Base-by-base conservation (phyloP, 2,113 vertebrate species). In the Pituophis catenifer region DNA sequence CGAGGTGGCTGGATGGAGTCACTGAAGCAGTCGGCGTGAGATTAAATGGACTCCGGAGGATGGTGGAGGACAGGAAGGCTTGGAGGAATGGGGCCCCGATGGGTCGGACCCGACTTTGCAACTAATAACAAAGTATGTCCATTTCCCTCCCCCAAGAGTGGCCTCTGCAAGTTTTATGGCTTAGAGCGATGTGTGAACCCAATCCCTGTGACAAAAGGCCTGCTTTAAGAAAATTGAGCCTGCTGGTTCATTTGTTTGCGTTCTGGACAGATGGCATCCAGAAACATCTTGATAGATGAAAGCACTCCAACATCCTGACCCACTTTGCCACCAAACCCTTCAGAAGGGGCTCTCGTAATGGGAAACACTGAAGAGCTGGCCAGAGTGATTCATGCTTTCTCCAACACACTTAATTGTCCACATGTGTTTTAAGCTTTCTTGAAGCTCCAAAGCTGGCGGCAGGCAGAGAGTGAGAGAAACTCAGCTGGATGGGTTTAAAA, bases 371-470 rank as follows among this genome's bases (percentile, higher is more conserved):
- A 75, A 91, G 29, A 15, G 44, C 94, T 95, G 94, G 95, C 75
- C 89, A 91, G 5, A 70, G 92, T 81, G 85, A 88, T 93, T 91
- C 90, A 93, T 93, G 53, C 50, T n/a, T 91, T 90, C 95, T 75
- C 95, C 95, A 92, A 0, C 12, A 90, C 55, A 6, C 93, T 55
- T 97, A 95, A 97, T 97, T 95, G 94, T 96, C 94, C 94, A 81
- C 96, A 96, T 93, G 92, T 97, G 96, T 96, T 48, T 94, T 50
- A 92, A 26, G 94, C 62, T 94, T 93, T 23, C 15, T 33, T 93
- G 94, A 92, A 95, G 50, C 86, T 88, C 94, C 90, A 85, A 21
- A 90, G 24, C 93, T 94, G 92, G 88, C 5, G 15, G 57, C 5
- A 33, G 10, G 87, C 5, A 17, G 5, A 10, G 15, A 90, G 93